These are phyloP conservation scores for Tragelaphus buxtoni DNA, from an alignment of 2,113 vertebrate species.

Conservation along the genomic window DNA sequence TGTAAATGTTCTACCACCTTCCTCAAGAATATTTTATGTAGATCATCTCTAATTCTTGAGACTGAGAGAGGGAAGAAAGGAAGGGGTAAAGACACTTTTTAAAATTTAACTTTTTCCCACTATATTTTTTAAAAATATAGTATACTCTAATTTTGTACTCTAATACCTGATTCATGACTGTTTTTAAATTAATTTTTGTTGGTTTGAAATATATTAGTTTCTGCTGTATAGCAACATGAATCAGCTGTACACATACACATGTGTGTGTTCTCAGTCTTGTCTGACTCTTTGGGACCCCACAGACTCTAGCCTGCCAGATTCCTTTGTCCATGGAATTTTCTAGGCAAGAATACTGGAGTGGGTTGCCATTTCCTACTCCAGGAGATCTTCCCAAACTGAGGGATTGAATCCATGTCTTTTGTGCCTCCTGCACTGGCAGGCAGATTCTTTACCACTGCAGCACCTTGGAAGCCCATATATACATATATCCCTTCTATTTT, in stretches of 20 bases:
- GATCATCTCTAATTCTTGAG: not conserved
- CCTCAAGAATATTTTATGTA: not conserved
- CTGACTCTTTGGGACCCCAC: not conserved
- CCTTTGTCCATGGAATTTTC: not conserved
- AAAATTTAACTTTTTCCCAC: not conserved
- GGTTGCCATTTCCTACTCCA: not conserved
- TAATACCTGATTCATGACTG: not conserved
- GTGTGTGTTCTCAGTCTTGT: not conserved
- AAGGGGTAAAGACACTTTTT: not conserved
- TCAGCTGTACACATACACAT: not conserved
- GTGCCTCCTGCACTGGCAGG: not conserved
- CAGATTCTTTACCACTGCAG: not conserved
- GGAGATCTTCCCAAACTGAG: not conserved
- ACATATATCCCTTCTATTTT: not conserved
- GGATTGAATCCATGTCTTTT: not conserved
- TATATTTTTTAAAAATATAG: not conserved
- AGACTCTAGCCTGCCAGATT: not conserved
- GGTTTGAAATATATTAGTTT: not conserved
- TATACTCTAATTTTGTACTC: not conserved
- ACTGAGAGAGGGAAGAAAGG: not conserved
- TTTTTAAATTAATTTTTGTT: not conserved
- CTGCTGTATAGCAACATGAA: not conserved
- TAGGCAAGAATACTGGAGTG: not conserved
- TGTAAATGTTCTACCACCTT: not conserved
- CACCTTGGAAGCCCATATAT: not conserved